A percentile compares a stretch with the other conserved stretches of the same genome.
phyloP scores from a whole-genome alignment of 2,797 vertebrate genomes.

The Onychomys torridus region DNA sequence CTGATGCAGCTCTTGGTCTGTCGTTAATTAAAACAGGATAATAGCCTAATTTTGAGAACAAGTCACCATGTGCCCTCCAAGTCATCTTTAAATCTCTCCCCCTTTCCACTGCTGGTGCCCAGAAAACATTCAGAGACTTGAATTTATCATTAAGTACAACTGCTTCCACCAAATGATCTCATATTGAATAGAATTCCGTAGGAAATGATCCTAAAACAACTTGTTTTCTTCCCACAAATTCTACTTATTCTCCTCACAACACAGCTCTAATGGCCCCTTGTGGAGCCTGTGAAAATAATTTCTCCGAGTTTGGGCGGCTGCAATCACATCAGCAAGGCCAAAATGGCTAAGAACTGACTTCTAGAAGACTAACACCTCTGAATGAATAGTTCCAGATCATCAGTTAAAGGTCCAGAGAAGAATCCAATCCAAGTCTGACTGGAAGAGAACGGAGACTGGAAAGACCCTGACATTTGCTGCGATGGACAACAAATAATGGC shows the following conservation, averaged over 20 bases:
- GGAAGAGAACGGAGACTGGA: not conserved
- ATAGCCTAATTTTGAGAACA: not conserved
- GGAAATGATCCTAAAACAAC: constrained; percentile 11
- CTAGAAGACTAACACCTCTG: not conserved
- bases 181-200: constrained; percentile 7
- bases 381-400: not conserved
- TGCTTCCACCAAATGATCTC: not conserved
- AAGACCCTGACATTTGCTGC: not conserved
- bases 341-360: not conserved
- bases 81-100: not conserved
- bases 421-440: not conserved
- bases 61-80: not conserved
- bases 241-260: not conserved
- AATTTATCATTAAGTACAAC: constrained; percentile 25
- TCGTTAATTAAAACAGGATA: constrained; percentile 26
- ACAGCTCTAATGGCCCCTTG: not conserved
- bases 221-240: constrained; percentile 26
- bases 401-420: not conserved
- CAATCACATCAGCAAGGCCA: not conserved
- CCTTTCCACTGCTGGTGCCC: not conserved
- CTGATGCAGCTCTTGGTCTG: not conserved
- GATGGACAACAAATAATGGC: not conserved
- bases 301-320: constrained; percentile 11
- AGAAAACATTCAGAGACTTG: not conserved
- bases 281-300: constrained; percentile 20